These are phyloP conservation scores for Anaspis maculata DNA, from an alignment of 2,888 invertebrate genomes.

Conservation along the genomic window DNA sequence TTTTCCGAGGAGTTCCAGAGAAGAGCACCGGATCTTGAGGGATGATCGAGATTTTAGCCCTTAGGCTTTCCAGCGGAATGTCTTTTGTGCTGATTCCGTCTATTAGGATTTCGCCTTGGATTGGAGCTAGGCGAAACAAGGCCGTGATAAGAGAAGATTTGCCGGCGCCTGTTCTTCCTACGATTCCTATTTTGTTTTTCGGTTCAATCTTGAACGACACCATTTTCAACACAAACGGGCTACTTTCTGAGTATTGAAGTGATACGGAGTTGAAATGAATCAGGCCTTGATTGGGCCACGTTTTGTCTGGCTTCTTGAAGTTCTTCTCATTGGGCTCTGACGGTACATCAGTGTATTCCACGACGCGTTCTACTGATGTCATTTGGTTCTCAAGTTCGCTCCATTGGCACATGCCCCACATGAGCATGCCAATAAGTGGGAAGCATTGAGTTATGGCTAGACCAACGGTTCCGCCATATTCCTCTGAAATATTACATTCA, in stretches of 20 bases:
- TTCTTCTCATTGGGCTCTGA: constrained; percentile 40
- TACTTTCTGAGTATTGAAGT: constrained; percentile 5
- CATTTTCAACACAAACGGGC: constrained; percentile 52
- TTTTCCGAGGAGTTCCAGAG: too few relatives aligned
- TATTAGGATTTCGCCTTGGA: constrained; percentile 51
- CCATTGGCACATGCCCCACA: constrained; percentile 70
- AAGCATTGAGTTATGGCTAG: constrained; percentile 37
- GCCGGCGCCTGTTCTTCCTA: constrained; percentile 78
- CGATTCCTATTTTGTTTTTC: constrained; percentile 69
- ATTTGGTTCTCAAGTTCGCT: constrained; percentile 58
- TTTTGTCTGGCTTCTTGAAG: constrained; percentile 54
- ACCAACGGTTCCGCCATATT: constrained; percentile 34
- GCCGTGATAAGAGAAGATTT: constrained; percentile 63
- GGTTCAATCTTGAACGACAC: constrained; percentile 59
- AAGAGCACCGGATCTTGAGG: too few relatives aligned
- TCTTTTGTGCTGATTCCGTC: constrained; percentile 52
- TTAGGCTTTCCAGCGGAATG: too few relatives aligned
- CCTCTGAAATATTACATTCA: constrained; percentile 27
- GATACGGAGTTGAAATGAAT: constrained; percentile 5
- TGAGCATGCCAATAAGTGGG: constrained; percentile 50
- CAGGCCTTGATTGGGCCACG: constrained; percentile 39
- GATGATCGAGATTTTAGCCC: too few relatives aligned
- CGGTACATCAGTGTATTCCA: constrained; percentile 69
- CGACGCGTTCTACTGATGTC: constrained; percentile 87
- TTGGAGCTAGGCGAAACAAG: constrained; percentile 61